Evolutionary conservation across 1,140 invertebrate genomes (phyloP).

Genomic region (Cherax quadricarinatus): DNA sequence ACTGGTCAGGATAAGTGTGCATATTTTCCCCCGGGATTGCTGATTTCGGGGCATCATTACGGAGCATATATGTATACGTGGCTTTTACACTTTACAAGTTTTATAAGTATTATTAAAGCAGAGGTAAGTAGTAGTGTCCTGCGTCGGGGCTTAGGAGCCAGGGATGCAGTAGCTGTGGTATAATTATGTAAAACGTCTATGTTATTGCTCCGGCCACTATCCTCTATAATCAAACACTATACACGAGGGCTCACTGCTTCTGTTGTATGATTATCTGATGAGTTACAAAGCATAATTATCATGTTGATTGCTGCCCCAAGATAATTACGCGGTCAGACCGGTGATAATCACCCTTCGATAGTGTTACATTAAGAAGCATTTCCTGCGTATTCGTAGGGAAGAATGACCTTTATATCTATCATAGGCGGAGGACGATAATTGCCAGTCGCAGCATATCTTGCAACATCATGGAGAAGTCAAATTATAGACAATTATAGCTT

Average conservation of each 20-base stretch:
- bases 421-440: slow-evolving; percentile 55
- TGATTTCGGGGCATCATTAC: slow-evolving; percentile 11
- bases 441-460: slow-evolving; percentile 64
- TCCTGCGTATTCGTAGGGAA: slow-evolving; percentile 19
- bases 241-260: slow-evolving; percentile 59
- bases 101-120: slow-evolving; percentile 36
- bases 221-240: slow-evolving; percentile 71
- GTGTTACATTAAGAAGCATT: slow-evolving; percentile 61
- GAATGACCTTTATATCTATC: slow-evolving; percentile 54
- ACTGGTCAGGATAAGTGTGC: no score
- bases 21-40: no score
- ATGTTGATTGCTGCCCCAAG: slow-evolving; percentile 56
- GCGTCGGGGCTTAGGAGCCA: not conserved
- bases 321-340: slow-evolving; percentile 55
- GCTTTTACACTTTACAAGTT: slow-evolving; percentile 35
- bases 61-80: slow-evolving; percentile 36
- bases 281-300: slow-evolving; percentile 70
- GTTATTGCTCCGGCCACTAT: slow-evolving; percentile 54
- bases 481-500: slow-evolving; percentile 68
- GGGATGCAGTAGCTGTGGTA: slow-evolving; percentile 41
- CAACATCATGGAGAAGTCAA: slow-evolving; percentile 68
- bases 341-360: slow-evolving; percentile 66
- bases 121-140: slow-evolving; percentile 13
- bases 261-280: slow-evolving; percentile 69
- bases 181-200: slow-evolving; percentile 69